Base-by-base conservation (phyloP, 2,797 vertebrate genomes). In the Chiroxiphia lanceolata region DNA sequence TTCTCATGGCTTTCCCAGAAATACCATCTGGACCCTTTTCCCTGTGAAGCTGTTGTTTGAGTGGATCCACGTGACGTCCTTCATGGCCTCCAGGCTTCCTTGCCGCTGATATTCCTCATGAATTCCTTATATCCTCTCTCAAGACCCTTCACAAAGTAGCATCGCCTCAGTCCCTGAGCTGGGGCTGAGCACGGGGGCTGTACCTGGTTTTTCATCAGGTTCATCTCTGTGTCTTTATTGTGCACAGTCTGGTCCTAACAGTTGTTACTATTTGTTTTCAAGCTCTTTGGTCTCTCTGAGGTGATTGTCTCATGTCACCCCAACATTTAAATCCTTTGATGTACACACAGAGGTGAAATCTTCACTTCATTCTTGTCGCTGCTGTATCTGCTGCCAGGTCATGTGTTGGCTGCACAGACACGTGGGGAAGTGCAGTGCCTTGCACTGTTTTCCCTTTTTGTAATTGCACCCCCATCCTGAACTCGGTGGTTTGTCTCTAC, bases 181-280 rank as follows among this genome's bases (percentile, higher is more conserved):
- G 42, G 61, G 44, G 7, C 27, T 8, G 76, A 57, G 38, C n/a
- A 11, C 8, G 3, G 47, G 34, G 9, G 5, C 13, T 57, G 33
- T 10, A 22, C 33, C 33, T 78, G 15, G 2, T 31, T 3, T 0
- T 75, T 57, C 29, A 14, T 36, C n/a, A 36, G 9, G 3, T 53
- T 45, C 25, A 26, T 20, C 21, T 72, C 68, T 45, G 13, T 40
- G 47, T 60, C 45, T 6, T 45, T 17, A 3, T 33, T 27, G 17
- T 11, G 13, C 11, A 17, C 13, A 20, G 17, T n/a, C 57, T 45
- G 3, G 1, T 14, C 42, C 33, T 13, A 5, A 7, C 1, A 33
- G 31, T 33, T 74, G 27, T 45, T 51, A 1, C 12, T 38, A 0
- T 27, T 80, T 63, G 4, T 36, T 83, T 47, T 25, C 50, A 36